phyloP scores from a whole-genome alignment of 2,797 vertebrate species.

The Sparidentex hasta region DNA sequence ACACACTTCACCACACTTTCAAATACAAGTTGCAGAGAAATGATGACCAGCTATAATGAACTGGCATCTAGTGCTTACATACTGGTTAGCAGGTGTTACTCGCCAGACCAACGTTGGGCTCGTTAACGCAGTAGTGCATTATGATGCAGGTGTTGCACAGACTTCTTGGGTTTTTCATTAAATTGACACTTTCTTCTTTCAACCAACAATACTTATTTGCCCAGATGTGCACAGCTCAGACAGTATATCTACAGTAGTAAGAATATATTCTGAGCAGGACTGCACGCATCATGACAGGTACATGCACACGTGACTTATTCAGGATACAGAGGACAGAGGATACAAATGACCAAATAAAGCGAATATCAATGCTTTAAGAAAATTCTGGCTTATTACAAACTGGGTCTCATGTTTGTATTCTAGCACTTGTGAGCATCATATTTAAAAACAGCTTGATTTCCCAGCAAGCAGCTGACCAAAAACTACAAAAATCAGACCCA shows the following conservation, averaged over 20 bases:
- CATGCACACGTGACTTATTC: neutral
- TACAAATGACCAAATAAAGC: neutral
- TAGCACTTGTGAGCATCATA: neutral
- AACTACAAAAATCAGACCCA: neutral
- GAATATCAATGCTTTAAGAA: neutral
- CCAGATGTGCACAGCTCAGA: neutral
- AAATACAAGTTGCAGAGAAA: neutral
- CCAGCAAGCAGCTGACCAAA: neutral
- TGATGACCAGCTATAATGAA: neutral
- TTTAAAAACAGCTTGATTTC: neutral
- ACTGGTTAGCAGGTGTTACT: neutral
- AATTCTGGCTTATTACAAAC: neutral
- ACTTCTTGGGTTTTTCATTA: constrained; percentile 16
- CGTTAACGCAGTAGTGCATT: neutral
- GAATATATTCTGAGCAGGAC: neutral
- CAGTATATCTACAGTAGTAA: neutral
- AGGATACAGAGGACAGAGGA: neutral
- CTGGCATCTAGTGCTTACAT: neutral
- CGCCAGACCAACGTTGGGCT: neutral
- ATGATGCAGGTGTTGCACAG: constrained; percentile 8
- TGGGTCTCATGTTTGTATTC: neutral
- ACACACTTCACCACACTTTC: neutral
- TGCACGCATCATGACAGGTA: neutral
- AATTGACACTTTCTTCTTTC: neutral
- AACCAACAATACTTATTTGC: neutral